phyloP scores from a whole-genome alignment of 2,888 invertebrate species.

The Pseudolycoriella hygida region DNA sequence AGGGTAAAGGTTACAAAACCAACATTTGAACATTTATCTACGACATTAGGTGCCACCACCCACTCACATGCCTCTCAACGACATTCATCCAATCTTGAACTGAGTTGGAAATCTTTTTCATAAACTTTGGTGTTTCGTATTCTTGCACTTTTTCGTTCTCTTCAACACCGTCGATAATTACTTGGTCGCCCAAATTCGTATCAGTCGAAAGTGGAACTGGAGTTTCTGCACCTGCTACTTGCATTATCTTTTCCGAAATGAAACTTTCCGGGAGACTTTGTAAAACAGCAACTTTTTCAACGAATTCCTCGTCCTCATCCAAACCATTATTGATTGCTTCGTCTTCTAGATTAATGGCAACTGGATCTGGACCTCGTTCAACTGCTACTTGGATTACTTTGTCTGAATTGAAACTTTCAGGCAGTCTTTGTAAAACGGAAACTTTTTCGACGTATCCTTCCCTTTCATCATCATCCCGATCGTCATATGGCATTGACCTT shows the following conservation, averaged over 20 bases:
- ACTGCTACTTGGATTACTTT: too few species aligned
- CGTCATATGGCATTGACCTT: not conserved
- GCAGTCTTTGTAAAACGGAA: too few species aligned
- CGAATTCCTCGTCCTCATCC: too few species aligned
- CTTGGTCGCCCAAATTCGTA: not conserved
- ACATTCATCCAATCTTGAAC: slow-evolving; percentile 19
- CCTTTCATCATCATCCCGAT: not conserved
- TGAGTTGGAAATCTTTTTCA: slow-evolving; percentile 17
- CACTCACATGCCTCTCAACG: slow-evolving; percentile 19
- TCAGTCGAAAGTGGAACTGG: not conserved
- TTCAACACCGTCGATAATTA: not conserved
- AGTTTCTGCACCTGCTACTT: too few species aligned
- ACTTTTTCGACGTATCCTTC: too few species aligned
- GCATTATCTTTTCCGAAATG: too few species aligned
- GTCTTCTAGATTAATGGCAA: not conserved
- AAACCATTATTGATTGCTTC: not conserved
- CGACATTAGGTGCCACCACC: slow-evolving; percentile 20
- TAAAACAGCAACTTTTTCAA: too few species aligned
- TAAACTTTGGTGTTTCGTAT: slow-evolving; percentile 12
- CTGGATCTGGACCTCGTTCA: not conserved
- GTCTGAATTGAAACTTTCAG: too few species aligned
- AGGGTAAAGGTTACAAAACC: too few species aligned
- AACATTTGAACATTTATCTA: not conserved
- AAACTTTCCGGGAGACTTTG: too few species aligned
- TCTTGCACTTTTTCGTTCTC: not conserved